Conservation (phyloP, 2,113 vertebrate species). For the Phylloscopus trochiloides region DNA sequence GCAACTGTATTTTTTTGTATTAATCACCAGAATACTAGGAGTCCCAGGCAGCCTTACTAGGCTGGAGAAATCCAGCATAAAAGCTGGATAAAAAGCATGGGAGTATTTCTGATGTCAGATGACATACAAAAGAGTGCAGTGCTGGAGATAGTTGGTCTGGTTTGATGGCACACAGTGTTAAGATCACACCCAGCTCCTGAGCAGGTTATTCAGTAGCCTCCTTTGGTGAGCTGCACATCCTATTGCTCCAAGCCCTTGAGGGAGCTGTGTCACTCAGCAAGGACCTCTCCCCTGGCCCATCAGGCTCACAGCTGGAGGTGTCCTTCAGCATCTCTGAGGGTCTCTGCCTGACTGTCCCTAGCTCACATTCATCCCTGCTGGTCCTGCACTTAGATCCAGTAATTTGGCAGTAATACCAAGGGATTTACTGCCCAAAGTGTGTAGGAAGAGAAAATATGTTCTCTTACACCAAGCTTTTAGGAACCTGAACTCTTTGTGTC, state of each 20-base stretch:
- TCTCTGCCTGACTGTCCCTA: not conserved
- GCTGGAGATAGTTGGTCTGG: not conserved
- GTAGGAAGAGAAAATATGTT: not conserved
- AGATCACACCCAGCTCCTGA: not conserved
- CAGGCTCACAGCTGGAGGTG: not conserved
- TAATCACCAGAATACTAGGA: conserved; percentile 12
- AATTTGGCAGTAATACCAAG: not conserved
- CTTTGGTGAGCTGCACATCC: not conserved
- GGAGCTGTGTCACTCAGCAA: not conserved
- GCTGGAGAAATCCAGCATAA: not conserved
- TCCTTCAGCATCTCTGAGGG: not conserved
- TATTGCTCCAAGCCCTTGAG: not conserved
- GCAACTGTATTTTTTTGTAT: not conserved
- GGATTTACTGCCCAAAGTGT: not conserved
- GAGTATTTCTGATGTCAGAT: not conserved
- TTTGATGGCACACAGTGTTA: not conserved
- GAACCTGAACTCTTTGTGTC: not conserved
- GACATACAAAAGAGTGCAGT: not conserved
- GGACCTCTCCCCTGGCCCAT: not conserved
- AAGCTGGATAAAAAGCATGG: not conserved
- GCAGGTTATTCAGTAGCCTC: not conserved
- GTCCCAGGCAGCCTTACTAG: not conserved
- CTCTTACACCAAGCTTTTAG: not conserved
- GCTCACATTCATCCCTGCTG: not conserved
- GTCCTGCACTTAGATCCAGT: not conserved